Evolutionary conservation across 1,140 invertebrate genomes (phyloP).

Genomic region (Drosophila ironensis): DNA sequence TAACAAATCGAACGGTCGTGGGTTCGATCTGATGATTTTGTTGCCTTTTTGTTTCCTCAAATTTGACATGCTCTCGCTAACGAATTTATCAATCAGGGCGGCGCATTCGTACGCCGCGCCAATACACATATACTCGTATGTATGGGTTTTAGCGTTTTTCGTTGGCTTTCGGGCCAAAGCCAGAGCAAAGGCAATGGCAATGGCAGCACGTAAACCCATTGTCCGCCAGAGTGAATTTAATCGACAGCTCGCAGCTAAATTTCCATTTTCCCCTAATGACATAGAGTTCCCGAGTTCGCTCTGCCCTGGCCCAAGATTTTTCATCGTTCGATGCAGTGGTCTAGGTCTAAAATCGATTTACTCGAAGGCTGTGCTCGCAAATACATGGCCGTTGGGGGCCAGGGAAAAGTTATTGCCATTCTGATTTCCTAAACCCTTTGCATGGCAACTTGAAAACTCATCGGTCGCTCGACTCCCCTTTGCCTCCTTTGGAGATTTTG

Average conservation of each 20-base stretch:
- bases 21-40: slow-evolving; percentile 13
- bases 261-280: slow-evolving; percentile 29
- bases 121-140: neutral
- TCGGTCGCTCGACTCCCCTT: neutral
- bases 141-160: slow-evolving; percentile 3
- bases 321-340: neutral
- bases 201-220: slow-evolving; percentile 36
- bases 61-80: slow-evolving; percentile 60
- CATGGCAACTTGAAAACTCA: neutral
- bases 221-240: slow-evolving; percentile 16
- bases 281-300: neutral
- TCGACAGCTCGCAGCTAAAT: neutral
- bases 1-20: slow-evolving; percentile 28
- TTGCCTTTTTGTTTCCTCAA: slow-evolving; percentile 6
- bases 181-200: slow-evolving; percentile 30
- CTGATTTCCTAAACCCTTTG: too few relatives aligned
- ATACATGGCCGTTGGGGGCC: neutral
- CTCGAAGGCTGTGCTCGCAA: slow-evolving; percentile 4
- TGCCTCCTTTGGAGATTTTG: slow-evolving; percentile 1
- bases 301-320: neutral
- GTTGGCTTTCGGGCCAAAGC: neutral
- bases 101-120: slow-evolving; percentile 6
- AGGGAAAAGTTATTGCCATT: neutral
- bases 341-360: slow-evolving; percentile 20
- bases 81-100: slow-evolving; percentile 67